Evolutionary conservation across 2,888 invertebrate genomes (phyloP), one percentile per base, ranked within the genome.

Genomic region (Hesperia comma): DNA sequence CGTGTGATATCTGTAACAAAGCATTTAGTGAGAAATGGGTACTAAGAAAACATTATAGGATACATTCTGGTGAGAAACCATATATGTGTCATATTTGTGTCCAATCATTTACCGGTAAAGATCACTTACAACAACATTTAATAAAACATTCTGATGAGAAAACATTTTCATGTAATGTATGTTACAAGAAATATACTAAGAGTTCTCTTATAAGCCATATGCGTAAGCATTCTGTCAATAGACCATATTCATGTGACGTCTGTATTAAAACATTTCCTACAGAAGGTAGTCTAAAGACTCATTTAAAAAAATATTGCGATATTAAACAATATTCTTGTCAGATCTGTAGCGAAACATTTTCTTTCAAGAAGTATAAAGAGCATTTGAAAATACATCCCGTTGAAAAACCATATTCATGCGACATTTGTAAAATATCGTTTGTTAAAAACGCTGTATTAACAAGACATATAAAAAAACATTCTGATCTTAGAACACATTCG

Each of bases 361-460:
- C 7, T 5, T 2, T 6, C 12, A 46, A 7, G 15, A 17, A 15
- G 7, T 46, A 17, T 15, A 17, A 46, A 46, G 46, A 4, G 46
- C 46, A 46, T 46, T 46, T 46, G 17, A 17, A 46, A 46, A 46
- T 46, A 17, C 46, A 46, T 46, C 17, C 46, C 6, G 46, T 46
- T 17, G 46, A 46, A 15, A 46, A 17, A 46, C 46, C 46, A 46
- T 46, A 46, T 46, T 15, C 46, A 46, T 46, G 46, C 46, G 7
- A 46, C 15, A 17, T 17, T 2, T 46, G 46, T 46, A 4, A 46
- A 7, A 15, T 17, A 17, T 8, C 15, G 17, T 46, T 46, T 17
- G 8, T 0, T 17, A 2, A 6, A 6, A 15, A 17, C 17, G 6
- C 1, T 15, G 6, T 6, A 1, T 8, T 46, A 17, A 6, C 6